Evolutionary conservation across 2,797 vertebrate species (phyloP).

Genomic region (Tauraco hartlaubi): DNA sequence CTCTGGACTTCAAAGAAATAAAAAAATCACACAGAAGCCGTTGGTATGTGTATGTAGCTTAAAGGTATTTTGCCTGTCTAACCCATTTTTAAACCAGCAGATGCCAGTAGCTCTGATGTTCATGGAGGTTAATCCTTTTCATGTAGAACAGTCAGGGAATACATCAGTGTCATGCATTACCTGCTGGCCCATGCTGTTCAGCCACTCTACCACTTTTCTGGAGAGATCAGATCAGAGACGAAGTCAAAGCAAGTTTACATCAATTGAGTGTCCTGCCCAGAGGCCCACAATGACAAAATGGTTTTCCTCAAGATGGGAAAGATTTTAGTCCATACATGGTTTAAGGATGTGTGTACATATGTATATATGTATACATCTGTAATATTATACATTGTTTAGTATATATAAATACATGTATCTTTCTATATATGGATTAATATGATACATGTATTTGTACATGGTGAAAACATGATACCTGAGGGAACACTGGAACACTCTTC

Average conservation of each 20-base stretch:
- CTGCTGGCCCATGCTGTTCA: not conserved
- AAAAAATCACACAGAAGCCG: not conserved
- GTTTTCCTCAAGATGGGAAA: not conserved
- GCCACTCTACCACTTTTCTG: not conserved
- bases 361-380: accelerated
- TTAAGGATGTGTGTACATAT: not conserved
- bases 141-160: not conserved
- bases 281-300: not conserved
- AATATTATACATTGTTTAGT: not conserved
- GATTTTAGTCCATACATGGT: not conserved
- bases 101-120: not conserved
- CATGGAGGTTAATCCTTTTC: not conserved
- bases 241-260: not conserved
- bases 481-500: not conserved
- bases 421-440: not conserved
- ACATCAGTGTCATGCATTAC: not conserved
- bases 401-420: not conserved
- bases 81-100: not conserved
- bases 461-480: not conserved
- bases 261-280: not conserved
- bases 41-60: not conserved
- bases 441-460: not conserved
- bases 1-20: not conserved
- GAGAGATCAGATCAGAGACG: not conserved
- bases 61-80: not conserved